Base-by-base conservation (phyloP, 2,797 vertebrate genomes). In the Aldrovandia affinis region DNA sequence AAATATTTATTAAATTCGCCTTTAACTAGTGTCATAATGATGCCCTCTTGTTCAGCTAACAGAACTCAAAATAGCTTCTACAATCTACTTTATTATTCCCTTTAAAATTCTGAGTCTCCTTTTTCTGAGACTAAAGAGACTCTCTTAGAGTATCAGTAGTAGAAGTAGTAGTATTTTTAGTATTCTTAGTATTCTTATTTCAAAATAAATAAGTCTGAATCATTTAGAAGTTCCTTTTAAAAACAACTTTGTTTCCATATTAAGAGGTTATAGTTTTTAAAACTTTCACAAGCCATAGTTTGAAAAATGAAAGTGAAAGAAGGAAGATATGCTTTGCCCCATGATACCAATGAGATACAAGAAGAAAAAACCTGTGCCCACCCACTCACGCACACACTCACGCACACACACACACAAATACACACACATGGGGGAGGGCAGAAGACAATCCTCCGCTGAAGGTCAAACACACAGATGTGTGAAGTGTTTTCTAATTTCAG, bases 241-340 rank as follows among this genome's bases (percentile, higher is more conserved):
- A 44, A 47, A 50, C 9, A 61, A 9, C 18, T 57, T 68, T 75
- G 68, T 77, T 47, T 83, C 20, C 52, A 68, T 57, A 22, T 70
- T 20, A 1, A 33, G 20, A 22, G 33, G 20, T 61, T 22, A 30
- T 20, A 20, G 54, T 22, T 9, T 36, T 8, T 39, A 18, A 1
- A n/a, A n/a, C 20, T 30, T 33, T 54, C n/a, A n/a, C 33, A 54
- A 36, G 5, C 10, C n/a, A 20, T 4, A 12, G 12, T 63, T 33
- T 7, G 30, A 54, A 82, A 28, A 44, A 47, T 33, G 12, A 47
- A 28, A 80, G 52, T 80, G 44, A 84, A 84, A 84, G 30, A 50
- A 30, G 77, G 77, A 83, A 83, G 83, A 84, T 28, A 84, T 0
- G 33, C 1, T 36, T 70, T 30, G 12, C 28, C 30, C 18, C 5